A percentile compares a stretch with the other conserved stretches of the same genome.
These are phyloP conservation scores for Sebastes taczanowskii DNA, from an alignment of 2,797 vertebrate species.

Conservation along the genomic window DNA sequence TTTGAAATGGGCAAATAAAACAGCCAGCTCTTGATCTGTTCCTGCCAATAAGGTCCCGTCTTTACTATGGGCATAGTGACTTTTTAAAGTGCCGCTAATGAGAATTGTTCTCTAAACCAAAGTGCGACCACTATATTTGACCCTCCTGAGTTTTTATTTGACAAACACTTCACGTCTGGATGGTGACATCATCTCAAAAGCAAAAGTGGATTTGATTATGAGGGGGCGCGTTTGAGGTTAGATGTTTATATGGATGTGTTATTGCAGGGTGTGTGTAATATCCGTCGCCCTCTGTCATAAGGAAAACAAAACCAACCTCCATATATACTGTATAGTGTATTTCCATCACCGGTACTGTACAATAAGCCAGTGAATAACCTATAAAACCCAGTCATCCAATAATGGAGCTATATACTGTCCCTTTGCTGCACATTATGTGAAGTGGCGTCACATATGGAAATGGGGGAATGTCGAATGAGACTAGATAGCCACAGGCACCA, in stretches of 20 bases:
- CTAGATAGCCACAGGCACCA: conserved; percentile 71
- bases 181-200: conserved; percentile 62
- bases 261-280: conserved; percentile 30
- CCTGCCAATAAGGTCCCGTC: conserved; percentile 4
- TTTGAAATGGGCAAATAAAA: conserved; percentile 46
- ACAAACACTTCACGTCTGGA: conserved; percentile 19
- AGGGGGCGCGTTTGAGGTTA: conserved; percentile 57
- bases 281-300: conserved; percentile 38
- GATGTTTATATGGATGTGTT: conserved; percentile 45
- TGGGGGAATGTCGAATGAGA: conserved; percentile 52
- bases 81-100: conserved; percentile 6
- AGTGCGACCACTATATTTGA: not conserved
- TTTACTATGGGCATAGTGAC: not conserved
- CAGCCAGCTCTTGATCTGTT: conserved; percentile 19
- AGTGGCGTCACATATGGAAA: conserved; percentile 63
- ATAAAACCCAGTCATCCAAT: conserved; percentile 45
- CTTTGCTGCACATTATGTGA: conserved; percentile 44
- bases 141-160: conserved; percentile 5
- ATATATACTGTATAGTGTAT: conserved; percentile 13
- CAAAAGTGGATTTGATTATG: conserved; percentile 50
- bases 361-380: conserved; percentile 25
- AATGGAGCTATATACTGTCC: conserved; percentile 32
- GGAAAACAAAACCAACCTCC: conserved; percentile 44
- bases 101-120: not conserved
- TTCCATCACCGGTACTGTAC: conserved; percentile 14